Evolutionary conservation across 1,140 invertebrate species (phyloP), one percentile per base, ranked within the genome.

Genomic region (Pararge aegeria): DNA sequence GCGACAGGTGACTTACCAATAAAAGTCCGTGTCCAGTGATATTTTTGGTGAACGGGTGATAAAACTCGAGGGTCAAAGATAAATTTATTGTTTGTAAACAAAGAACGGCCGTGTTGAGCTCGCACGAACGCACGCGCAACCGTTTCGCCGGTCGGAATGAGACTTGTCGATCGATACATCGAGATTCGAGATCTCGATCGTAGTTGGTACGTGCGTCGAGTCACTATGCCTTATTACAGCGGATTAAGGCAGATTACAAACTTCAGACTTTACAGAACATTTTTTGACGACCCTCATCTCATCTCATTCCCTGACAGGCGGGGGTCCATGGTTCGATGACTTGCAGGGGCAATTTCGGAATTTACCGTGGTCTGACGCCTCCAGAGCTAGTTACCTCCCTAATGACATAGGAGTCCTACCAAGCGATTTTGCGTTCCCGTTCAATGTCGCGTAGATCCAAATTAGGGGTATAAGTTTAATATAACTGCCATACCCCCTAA

Each of bases 11-110:
- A 5, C 56, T 58, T 34, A 58, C 56, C 56, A 38, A 4, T 15
- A 38, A 57, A 57, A 24, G 46, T 27, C 21, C 12, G 29, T 38
- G 18, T 37, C 24, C 34, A 51, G 37, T 42, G 38, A 15, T 15
- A 2, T n/a, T 24, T 30, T 29, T 52, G 20, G 37, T 46, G 30
- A 57, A 53, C 18, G 53, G 40, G 9, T 44, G 56, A 52, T 57
- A 48, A 57, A 63, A 63, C 40, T 37, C 15, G 29, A 52, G 29
- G 55, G 55, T 52, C 42, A 57, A 21, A 20, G 19, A n/a, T 7
- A 34, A n/a, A 30, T 37, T 24, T 9, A 9, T 55, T 66, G 64
- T 66, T 66, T 62, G 55, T 66, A 66, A 66, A 66, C 64, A 66
- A 61, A 53, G 42, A 13, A 38, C 13, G 37, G 29, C 12, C 16